These are phyloP conservation scores for Hemicrepidius hirtus DNA, from an alignment of 2,888 invertebrate species.

Conservation along the genomic window DNA sequence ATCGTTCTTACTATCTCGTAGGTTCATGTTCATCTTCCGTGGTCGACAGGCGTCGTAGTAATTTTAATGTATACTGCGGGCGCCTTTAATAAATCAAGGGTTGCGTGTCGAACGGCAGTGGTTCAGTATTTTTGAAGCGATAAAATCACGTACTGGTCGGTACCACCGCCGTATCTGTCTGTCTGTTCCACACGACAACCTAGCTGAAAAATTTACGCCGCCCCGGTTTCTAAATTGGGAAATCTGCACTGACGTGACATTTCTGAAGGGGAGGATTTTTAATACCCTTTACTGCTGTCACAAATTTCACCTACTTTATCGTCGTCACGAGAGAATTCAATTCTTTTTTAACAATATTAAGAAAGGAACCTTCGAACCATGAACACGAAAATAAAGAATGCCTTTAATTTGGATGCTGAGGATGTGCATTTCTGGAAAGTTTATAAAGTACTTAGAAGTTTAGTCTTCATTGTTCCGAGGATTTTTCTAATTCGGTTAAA, in stretches of 20 bases:
- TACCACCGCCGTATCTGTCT: conserved; percentile 48
- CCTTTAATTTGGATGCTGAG: neutral
- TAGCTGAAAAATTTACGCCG: conserved; percentile 42
- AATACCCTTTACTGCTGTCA: conserved; percentile 4
- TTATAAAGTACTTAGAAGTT: neutral
- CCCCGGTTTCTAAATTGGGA: conserved; percentile 29
- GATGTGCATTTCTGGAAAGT: neutral
- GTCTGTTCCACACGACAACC: conserved; percentile 33
- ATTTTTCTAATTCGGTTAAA: no score
- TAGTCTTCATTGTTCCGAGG: no score
- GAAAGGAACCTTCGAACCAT: neutral
- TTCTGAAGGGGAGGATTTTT: conserved; percentile 12
- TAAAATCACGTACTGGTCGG: conserved; percentile 46
- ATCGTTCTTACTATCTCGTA: conserved; percentile 1
- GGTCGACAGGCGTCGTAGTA: conserved; percentile 40
- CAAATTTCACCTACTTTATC: conserved; percentile 5
- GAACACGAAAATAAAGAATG: no score
- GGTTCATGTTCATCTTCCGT: neutral
- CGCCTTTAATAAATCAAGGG: conserved; percentile 45
- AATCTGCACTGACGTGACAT: conserved; percentile 36
- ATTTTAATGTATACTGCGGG: conserved; percentile 43
- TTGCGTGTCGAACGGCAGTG: conserved; percentile 39
- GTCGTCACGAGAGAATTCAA: neutral
- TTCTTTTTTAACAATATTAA: neutral
- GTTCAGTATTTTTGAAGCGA: conserved; percentile 39